A percentile compares a stretch with the other conserved stretches of the same genome.
These are phyloP conservation scores for Heteropelma amictum DNA, from an alignment of 2,888 invertebrate species.

Conservation along the genomic window DNA sequence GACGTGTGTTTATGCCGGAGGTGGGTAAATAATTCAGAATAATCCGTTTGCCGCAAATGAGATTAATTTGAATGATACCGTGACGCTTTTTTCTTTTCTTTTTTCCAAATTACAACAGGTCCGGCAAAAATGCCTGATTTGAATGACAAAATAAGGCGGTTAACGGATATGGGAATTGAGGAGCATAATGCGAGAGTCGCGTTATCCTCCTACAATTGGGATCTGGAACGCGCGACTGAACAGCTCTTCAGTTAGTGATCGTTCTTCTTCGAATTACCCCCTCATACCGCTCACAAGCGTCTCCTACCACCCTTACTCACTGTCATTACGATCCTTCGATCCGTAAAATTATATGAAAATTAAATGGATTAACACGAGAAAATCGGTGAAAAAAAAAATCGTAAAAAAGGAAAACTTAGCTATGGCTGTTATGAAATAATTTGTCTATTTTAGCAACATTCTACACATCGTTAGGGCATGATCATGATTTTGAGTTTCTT, in stretches of 20 bases:
- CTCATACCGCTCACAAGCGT: slow-evolving; percentile 3
- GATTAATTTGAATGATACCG: too few species aligned
- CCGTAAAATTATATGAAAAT: neutral
- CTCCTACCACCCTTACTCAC: too few species aligned
- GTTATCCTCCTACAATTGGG: slow-evolving; percentile 95
- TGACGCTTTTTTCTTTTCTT: too few species aligned
- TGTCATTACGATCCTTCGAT: slow-evolving; percentile 33
- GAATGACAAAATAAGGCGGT: slow-evolving; percentile 91
- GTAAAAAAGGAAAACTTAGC: slow-evolving; percentile 14
- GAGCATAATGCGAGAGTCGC: slow-evolving; percentile 93
- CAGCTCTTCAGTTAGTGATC: slow-evolving; percentile 87
- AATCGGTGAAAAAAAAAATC: neutral
- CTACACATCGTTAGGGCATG: neutral
- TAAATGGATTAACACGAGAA: slow-evolving; percentile 14
- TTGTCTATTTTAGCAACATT: slow-evolving; percentile 33
- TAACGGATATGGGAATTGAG: slow-evolving; percentile 96
- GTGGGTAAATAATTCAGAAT: too few species aligned
- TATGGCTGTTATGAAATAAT: slow-evolving; percentile 25
- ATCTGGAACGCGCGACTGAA: slow-evolving; percentile 94
- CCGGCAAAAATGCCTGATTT: slow-evolving; percentile 88
- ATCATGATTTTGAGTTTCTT: neutral
- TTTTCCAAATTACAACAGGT: slow-evolving; percentile 79
- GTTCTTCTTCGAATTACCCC: slow-evolving; percentile 36
- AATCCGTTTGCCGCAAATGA: too few species aligned
- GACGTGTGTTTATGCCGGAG: slow-evolving; percentile 96